A percentile compares a stretch with the other conserved stretches of the same genome.
These are phyloP conservation scores for Hirtodrosophila cameraria DNA, from an alignment of 2,888 invertebrate genomes.

Conservation along the genomic window DNA sequence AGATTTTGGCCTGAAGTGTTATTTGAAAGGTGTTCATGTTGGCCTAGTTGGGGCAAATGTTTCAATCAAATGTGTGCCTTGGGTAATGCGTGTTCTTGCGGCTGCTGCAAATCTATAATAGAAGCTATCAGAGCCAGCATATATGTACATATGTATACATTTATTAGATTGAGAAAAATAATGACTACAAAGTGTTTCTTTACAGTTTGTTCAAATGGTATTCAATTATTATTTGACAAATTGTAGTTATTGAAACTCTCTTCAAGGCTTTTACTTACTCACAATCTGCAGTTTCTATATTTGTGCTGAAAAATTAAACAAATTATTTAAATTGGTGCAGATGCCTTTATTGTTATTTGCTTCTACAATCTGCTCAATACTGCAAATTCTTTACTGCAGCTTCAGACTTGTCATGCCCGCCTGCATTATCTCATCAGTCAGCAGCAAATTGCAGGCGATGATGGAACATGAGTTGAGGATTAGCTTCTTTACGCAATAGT, in stretches of 20 bases:
- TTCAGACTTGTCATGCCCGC: constrained; percentile 97
- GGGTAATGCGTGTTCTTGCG: constrained; percentile 24
- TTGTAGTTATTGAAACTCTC: too few relatives aligned
- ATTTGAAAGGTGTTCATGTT: constrained; percentile 32
- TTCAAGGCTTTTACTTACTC: too few relatives aligned
- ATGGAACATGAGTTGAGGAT: constrained; percentile 98
- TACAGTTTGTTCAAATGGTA: too few relatives aligned
- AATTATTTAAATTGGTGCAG: too few relatives aligned
- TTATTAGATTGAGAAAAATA: not conserved
- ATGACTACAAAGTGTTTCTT: not conserved
- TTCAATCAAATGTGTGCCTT: constrained; percentile 62
- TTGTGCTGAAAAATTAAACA: too few relatives aligned
- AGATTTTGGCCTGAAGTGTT: constrained; percentile 13
- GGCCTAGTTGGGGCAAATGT: constrained; percentile 29
- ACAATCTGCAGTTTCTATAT: too few relatives aligned
- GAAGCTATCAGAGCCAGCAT: constrained; percentile 17
- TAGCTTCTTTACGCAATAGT: constrained; percentile 97
- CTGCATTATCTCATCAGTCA: constrained; percentile 99
- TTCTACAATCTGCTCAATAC: too few relatives aligned
- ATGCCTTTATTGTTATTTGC: too few relatives aligned
- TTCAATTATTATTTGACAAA: too few relatives aligned
- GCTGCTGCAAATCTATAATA: constrained; percentile 9
- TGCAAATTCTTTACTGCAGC: not conserved
- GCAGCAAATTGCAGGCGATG: constrained; percentile 97
- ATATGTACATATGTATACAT: too few relatives aligned